Evolutionary conservation across 2,797 vertebrate species (phyloP), one percentile per base, ranked within the genome.

Genomic region (Manis javanica): DNA sequence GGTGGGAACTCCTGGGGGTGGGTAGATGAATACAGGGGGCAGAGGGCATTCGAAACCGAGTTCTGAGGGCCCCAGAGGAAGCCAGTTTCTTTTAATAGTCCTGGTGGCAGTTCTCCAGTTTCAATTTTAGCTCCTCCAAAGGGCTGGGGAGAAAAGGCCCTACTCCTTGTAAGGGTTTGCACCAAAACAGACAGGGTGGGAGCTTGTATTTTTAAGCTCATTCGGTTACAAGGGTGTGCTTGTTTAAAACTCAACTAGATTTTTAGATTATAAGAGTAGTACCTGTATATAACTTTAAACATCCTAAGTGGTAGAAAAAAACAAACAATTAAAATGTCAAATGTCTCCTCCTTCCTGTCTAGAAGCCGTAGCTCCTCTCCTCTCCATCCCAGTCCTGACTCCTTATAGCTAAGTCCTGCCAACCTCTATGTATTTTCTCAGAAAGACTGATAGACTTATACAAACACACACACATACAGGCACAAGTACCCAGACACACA

Each of bases 81-180:
- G 74, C 61, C 42, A 6, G 29, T 82, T 96, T 94, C 86, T 95
- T 97, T 97, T 93, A 97, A 96, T 94, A 96, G 96, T n/a, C 51
- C 86, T 88, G 0, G 37, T 39, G 91, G 91, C 96, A 61, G 63
- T 14, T 34, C 26, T 92, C 92, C 94, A 85, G 39, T 19, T 18
- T 78, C 81, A 97, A 49, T 71, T 95, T 95, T 95, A 94, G 90
- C 91, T 92, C 87, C 68, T 86, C 64, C 89, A 53, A 55, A 90
- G 68, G 75, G 42, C 83, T 19, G 26, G 68, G 49, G 53, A 75
- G 81, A 39, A 75, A 59, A 88, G 61, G 87, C 34, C 42, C 63
- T 57, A 21, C 39, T 34, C 8, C 51, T 49, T 24, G 12, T 21
- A 39, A 93, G 57, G 59, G 29, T 72, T 26, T 84, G 37, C 51